Percentiles rank a stretch among this genome's conserved stretches.
Conservation (phyloP, 2,888 invertebrate species). For the Orthonychiurus folsomi region DNA sequence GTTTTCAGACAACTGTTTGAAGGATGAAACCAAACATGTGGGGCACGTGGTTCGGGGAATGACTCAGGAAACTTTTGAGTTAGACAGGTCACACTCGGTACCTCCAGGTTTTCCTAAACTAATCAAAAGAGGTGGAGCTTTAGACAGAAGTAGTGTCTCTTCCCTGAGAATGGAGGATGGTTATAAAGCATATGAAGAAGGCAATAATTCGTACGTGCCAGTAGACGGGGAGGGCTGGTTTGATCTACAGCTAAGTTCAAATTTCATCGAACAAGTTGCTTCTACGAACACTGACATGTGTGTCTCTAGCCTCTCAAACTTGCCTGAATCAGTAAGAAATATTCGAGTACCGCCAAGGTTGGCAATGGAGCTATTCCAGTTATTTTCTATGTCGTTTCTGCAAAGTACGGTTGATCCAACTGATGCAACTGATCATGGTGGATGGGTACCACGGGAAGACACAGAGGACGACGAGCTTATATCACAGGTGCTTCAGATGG, state of each 20-base stretch:
- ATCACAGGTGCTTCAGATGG: slow-evolving; percentile 18
- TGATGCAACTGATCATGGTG: slow-evolving; percentile 4
- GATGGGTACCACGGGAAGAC: slow-evolving; percentile 27
- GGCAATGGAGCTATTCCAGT: slow-evolving; percentile 14
- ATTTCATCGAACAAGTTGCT: slow-evolving; percentile 6
- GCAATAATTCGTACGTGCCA: too few species aligned
- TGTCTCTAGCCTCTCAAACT: background rate
- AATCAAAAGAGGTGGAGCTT: too few species aligned
- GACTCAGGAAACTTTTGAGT: too few species aligned
- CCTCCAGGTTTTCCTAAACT: too few species aligned
- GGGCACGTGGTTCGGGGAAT: too few species aligned
- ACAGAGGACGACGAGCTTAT: slow-evolving; percentile 18
- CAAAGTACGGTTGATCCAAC: background rate
- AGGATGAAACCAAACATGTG: too few species aligned
- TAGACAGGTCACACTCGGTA: too few species aligned
- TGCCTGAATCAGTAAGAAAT: background rate
- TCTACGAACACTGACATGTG: background rate
- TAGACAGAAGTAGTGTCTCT: too few species aligned
- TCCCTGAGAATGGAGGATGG: too few species aligned
- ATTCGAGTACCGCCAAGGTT: slow-evolving; percentile 16
- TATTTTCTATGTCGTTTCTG: slow-evolving; percentile 10
- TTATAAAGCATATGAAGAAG: too few species aligned
- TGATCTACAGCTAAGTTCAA: slow-evolving; percentile 1
- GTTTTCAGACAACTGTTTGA: too few species aligned
- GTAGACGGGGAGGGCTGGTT: slow-evolving; percentile 20